phyloP scores from a whole-genome alignment of 2,888 invertebrate species.

The Caenorhabditis imperialis region DNA sequence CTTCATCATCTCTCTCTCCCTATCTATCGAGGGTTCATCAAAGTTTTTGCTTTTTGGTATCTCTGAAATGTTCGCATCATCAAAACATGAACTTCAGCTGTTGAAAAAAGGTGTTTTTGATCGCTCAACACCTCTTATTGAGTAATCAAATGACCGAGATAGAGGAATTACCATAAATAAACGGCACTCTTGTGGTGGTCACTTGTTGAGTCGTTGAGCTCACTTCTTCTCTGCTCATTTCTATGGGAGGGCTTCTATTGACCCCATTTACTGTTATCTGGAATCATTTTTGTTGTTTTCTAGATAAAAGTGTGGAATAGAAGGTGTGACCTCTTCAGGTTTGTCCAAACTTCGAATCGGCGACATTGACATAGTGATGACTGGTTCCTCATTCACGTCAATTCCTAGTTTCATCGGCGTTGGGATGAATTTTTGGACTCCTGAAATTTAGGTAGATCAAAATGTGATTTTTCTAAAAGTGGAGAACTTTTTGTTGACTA shows the following conservation, averaged over 20 bases:
- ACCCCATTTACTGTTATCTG: constrained; percentile 24
- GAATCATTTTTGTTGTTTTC: too few relatives aligned
- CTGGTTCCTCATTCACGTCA: constrained; percentile 33
- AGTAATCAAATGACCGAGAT: too few relatives aligned
- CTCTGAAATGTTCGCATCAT: constrained; percentile 23
- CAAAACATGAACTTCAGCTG: background rate
- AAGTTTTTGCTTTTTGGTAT: constrained; percentile 31
- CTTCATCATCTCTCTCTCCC: constrained; percentile 38
- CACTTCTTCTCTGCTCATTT: constrained; percentile 8
- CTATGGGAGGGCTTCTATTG: background rate
- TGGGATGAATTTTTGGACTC: constrained; percentile 32
- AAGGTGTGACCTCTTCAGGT: constrained; percentile 38
- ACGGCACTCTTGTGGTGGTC: constrained; percentile 18
- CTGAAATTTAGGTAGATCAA: constrained; percentile 16
- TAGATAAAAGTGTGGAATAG: background rate
- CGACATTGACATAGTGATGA: constrained; percentile 51
- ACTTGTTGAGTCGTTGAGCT: constrained; percentile 31
- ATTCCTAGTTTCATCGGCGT: background rate
- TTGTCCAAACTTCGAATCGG: constrained; percentile 31
- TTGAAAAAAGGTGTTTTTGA: background rate
- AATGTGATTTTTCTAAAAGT: background rate
- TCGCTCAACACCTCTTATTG: too few relatives aligned
- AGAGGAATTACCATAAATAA: constrained; percentile 22
- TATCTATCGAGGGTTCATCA: constrained; percentile 28
- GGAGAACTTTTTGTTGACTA: too few relatives aligned